Evolutionary conservation across 2,888 invertebrate genomes (phyloP).

Genomic region (Oxycera nigricornis): DNA sequence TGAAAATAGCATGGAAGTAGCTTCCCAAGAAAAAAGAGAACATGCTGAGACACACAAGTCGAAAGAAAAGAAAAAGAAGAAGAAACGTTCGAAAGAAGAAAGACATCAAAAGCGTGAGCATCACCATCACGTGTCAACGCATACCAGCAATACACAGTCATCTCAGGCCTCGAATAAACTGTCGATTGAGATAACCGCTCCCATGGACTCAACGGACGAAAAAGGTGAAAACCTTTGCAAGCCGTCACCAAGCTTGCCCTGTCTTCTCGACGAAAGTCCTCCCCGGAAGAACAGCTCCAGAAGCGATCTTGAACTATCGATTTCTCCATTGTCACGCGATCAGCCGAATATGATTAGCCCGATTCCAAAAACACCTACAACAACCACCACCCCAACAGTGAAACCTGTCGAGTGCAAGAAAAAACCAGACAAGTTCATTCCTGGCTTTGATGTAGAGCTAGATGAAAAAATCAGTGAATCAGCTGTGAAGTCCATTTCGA

Average conservation of each 20-base stretch:
- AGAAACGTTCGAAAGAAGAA: constrained; percentile 83
- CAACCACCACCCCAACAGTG: constrained; percentile 48
- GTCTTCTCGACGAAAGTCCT: constrained; percentile 69
- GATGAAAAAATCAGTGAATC: constrained; percentile 79
- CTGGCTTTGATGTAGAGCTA: constrained; percentile 72
- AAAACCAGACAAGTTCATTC: constrained; percentile 71
- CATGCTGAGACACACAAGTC: constrained; percentile 66
- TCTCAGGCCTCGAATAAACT: constrained; percentile 54
- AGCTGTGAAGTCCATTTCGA: constrained; percentile 81
- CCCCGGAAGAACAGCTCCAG: constrained; percentile 54
- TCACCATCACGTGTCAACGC: constrained; percentile 65
- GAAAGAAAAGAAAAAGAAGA: constrained; percentile 84
- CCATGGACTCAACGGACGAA: constrained; percentile 52
- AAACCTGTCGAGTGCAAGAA: constrained; percentile 57
- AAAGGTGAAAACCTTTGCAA: constrained; percentile 60
- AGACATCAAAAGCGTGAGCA: constrained; percentile 72
- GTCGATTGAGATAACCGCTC: constrained; percentile 55
- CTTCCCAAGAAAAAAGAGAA: constrained; percentile 54
- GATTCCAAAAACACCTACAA: constrained; percentile 65
- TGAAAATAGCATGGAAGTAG: constrained; percentile 64
- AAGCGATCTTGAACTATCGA: constrained; percentile 48
- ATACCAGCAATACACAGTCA: constrained; percentile 50
- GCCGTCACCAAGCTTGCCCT: constrained; percentile 70
- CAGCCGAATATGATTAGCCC: constrained; percentile 63
- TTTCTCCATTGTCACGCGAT: constrained; percentile 58